Percentiles rank a stretch among this genome's conserved stretches.
phyloP scores from a whole-genome alignment of 1,140 invertebrate species.

The Holotrichia oblita region DNA sequence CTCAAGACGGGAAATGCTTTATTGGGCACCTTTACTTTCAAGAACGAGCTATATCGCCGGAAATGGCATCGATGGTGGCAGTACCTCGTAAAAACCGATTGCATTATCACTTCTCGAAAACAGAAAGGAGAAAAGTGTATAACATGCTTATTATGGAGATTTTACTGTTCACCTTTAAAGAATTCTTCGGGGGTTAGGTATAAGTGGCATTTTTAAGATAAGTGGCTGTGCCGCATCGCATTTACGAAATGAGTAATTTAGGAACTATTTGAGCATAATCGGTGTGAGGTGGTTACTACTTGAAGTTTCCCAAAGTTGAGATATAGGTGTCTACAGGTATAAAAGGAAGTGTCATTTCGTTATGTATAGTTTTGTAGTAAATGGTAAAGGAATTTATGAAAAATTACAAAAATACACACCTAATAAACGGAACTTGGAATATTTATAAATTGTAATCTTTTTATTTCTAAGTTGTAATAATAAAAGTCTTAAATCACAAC shows the following conservation, averaged over 20 bases:
- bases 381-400: background rate
- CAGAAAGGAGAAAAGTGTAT: background rate
- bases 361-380: background rate
- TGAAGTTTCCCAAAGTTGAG: background rate
- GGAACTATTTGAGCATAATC: conserved; percentile 8
- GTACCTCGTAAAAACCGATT: conserved; percentile 12
- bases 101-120: conserved; percentile 16
- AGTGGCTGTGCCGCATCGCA: conserved; percentile 2
- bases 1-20: background rate
- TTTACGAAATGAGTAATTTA: conserved; percentile 14
- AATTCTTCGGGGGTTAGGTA: background rate
- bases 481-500: too few species aligned
- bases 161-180: background rate
- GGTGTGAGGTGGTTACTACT: conserved; percentile 15
- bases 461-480: too few species aligned
- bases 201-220: conserved; percentile 16
- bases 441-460: too few species aligned
- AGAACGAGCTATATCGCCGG: conserved; percentile 1
- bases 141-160: background rate
- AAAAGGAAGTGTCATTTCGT: background rate
- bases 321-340: background rate
- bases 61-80: conserved; percentile 6
- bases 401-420: background rate
- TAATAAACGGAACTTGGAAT: too few species aligned
- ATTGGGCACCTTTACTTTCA: background rate